Conservation (phyloP, 1,140 invertebrate species). For the Rhopalosiphum maidis region DNA sequence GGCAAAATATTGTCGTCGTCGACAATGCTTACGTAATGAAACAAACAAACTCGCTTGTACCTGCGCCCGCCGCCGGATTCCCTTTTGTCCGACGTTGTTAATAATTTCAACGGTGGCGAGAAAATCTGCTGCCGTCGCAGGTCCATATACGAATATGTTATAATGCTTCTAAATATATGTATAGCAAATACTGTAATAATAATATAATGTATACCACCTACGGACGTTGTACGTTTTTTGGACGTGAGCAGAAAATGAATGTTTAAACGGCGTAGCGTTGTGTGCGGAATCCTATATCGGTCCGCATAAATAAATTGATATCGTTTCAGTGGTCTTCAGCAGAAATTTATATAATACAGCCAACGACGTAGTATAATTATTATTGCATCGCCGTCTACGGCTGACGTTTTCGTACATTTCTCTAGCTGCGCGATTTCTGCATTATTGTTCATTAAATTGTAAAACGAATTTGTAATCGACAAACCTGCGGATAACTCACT, state of each 20-base stretch:
- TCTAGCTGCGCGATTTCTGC: not conserved
- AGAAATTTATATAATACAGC: not conserved
- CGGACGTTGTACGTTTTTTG: not conserved
- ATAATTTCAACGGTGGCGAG: not conserved
- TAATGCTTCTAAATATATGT: not conserved
- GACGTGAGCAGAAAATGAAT: not conserved
- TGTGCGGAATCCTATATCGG: not conserved
- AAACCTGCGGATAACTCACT: too few species aligned
- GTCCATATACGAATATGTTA: slow-evolving; percentile 11
- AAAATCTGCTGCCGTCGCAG: not conserved
- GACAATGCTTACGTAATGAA: not conserved
- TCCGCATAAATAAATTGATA: not conserved
- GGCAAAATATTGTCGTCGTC: not conserved
- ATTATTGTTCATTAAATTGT: not conserved
- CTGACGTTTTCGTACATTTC: not conserved
- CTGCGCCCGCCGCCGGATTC: not conserved
- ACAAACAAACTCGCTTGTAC: slow-evolving; percentile 3
- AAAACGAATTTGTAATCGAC: too few species aligned
- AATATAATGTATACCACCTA: not conserved
- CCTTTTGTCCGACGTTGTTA: slow-evolving; percentile 11
- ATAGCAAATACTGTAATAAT: not conserved
- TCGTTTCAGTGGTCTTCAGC: not conserved
- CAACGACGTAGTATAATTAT: not conserved
- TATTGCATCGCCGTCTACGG: not conserved
- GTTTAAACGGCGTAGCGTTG: not conserved